Base-by-base conservation (phyloP, 2,113 vertebrate species). In the Triplophysa rosa region DNA sequence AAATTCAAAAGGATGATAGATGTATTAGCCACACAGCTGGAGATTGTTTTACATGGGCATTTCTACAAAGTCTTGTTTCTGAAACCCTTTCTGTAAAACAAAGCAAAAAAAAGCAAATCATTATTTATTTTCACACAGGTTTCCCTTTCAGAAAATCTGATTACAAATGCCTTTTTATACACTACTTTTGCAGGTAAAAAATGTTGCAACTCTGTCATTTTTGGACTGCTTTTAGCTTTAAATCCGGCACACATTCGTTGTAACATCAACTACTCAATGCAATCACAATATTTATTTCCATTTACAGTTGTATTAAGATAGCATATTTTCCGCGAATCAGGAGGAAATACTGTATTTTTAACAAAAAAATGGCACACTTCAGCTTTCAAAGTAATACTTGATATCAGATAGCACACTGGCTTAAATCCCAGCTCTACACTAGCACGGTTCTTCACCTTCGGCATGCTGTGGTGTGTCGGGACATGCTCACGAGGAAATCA, bases 31-130 rank as follows among this genome's bases (percentile, higher is more conserved):
- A 77, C 3, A 21, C 54, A 62, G 52, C 33, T 23, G 3, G 62
- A 40, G 74, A 47, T 42, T 33, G 3, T 33, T 76, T 89, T 76
- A 91, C 33, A 87, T 19, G 0, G 0, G 8, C 21, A 47, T 0
- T 0, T 87, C 87, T 2, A 0, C 0, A 76, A 92, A 92, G 56
- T 91, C 76, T 0, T 3, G 0, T 84, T 64, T 90, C 0, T 1
- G 2, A 65, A 58, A 92, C 10, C 90, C 90, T 88, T 88, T 91
- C 93, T 94, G 89, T 80, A 91, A 91, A 49, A 82, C 49, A 85
- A 74, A 77, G 73, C 68, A 59, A 77, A 85, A 83, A 66, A 56
- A 69, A 7, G 49, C 1, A 54, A 17, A 52, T 52, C 49, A 37
- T 5, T 52, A 16, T 52, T 52, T 52, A 52, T 52, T 52, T 52